Conservation (phyloP, 2,113 vertebrate species). For the Cottus gobio region DNA sequence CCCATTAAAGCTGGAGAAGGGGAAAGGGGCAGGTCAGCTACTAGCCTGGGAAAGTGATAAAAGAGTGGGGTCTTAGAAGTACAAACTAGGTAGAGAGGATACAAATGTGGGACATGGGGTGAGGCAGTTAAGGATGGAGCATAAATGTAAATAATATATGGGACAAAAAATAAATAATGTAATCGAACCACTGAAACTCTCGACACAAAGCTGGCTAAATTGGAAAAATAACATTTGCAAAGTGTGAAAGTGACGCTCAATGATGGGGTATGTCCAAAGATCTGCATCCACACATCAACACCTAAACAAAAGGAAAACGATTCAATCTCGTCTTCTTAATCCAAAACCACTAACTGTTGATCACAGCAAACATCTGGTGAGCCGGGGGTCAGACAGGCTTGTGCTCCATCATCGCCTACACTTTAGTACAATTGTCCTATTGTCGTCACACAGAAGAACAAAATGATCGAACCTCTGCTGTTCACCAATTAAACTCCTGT, state of each 20-base stretch:
- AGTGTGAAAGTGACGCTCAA: neutral
- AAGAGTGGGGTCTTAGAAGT: constrained; percentile 20
- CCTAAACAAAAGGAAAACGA: neutral
- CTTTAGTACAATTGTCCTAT: neutral
- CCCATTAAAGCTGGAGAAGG: constrained; percentile 39
- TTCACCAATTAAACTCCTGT: neutral
- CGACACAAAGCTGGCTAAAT: neutral
- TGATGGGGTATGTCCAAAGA: neutral
- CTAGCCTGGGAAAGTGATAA: constrained; percentile 42
- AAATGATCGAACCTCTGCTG: too few species aligned
- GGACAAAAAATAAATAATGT: neutral
- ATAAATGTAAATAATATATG: neutral
- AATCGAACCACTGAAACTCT: neutral
- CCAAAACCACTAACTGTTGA: neutral
- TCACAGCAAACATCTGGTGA: neutral
- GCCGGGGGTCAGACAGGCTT: neutral
- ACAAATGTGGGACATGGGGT: constrained; percentile 2
- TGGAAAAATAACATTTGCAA: neutral
- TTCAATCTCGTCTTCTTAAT: neutral
- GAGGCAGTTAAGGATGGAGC: constrained; percentile 3
- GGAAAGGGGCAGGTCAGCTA: constrained; percentile 14
- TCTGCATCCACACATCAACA: neutral
- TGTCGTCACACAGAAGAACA: neutral
- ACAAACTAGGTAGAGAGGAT: constrained; percentile 26
- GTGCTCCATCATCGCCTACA: neutral